phyloP scores from a whole-genome alignment of 2,888 invertebrate genomes.

The Drosophila subquinaria region DNA sequence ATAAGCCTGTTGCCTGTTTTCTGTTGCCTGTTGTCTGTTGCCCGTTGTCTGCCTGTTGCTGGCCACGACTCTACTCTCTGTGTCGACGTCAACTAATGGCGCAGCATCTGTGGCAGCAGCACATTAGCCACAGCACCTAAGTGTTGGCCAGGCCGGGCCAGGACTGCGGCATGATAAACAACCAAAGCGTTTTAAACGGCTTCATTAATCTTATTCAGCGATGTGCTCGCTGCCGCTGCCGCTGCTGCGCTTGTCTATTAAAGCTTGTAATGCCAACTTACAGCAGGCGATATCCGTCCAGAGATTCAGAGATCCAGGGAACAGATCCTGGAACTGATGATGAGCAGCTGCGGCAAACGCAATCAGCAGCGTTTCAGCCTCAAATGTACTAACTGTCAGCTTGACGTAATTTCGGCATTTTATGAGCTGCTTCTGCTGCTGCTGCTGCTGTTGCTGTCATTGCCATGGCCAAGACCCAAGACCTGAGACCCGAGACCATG shows the following conservation, averaged over 20 bases:
- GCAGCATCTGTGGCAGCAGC: slow-evolving; percentile 52
- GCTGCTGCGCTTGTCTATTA: slow-evolving; percentile 74
- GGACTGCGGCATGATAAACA: slow-evolving; percentile 79
- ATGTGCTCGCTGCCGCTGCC: slow-evolving; percentile 45
- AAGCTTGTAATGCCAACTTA: slow-evolving; percentile 71
- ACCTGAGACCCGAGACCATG: not conserved
- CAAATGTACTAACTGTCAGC: slow-evolving; percentile 75
- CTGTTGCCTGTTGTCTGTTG: not conserved
- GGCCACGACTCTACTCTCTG: slow-evolving; percentile 44
- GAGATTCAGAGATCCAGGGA: slow-evolving; percentile 19
- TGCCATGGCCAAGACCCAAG: slow-evolving; percentile 15
- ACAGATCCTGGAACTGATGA: slow-evolving; percentile 43
- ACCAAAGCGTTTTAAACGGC: slow-evolving; percentile 84
- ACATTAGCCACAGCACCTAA: slow-evolving; percentile 66
- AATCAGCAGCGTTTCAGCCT: slow-evolving; percentile 64
- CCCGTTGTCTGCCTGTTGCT: slow-evolving; percentile 25
- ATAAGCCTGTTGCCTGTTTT: slow-evolving; percentile 66
- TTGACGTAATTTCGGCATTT: slow-evolving; percentile 77
- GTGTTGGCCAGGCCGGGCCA: slow-evolving; percentile 23
- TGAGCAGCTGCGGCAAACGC: slow-evolving; percentile 64
- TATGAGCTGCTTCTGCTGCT: slow-evolving; percentile 61
- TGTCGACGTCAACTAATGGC: slow-evolving; percentile 69
- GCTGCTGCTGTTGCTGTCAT: slow-evolving; percentile 24
- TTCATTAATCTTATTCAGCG: slow-evolving; percentile 85
- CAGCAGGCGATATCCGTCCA: slow-evolving; percentile 18